These are phyloP conservation scores for Ectobius pallidus DNA, from an alignment of 2,888 invertebrate genomes.

Conservation along the genomic window DNA sequence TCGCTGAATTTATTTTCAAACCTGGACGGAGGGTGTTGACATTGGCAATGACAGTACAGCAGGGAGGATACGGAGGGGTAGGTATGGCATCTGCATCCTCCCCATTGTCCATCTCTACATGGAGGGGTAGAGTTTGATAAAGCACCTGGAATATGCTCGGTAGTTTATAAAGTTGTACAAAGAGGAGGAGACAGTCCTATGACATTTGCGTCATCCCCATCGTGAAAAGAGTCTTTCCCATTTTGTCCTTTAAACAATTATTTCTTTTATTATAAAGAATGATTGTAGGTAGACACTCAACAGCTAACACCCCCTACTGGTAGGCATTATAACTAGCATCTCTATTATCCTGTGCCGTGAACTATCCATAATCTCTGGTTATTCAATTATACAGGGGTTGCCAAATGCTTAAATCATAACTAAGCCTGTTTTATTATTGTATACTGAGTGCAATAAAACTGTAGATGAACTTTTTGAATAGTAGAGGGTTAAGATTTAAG, in stretches of 20 bases:
- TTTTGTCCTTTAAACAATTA: not conserved
- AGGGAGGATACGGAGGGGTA: not conserved
- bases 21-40: too few relatives aligned
- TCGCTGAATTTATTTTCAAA: not conserved
- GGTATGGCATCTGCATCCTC: constrained; percentile 24
- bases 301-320: not conserved
- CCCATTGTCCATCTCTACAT: constrained; percentile 1
- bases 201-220: constrained; percentile 3
- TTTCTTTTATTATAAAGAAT: not conserved
- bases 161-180: constrained; percentile 12
- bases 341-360: not conserved
- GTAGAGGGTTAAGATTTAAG: too few relatives aligned
- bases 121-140: too few relatives aligned
- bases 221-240: not conserved
- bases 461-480: too few relatives aligned
- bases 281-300: constrained; percentile 5
- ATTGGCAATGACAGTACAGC: too few relatives aligned
- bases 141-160: constrained; percentile 10
- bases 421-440: too few relatives aligned
- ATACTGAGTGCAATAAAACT: too few relatives aligned
- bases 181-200: constrained; percentile 6
- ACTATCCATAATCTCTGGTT: not conserved
- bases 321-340: constrained; percentile 1
- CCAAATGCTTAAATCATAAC: too few relatives aligned
- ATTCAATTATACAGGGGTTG: constrained; percentile 3